Evolutionary conservation across 2,797 vertebrate genomes (phyloP).

Genomic region (Muscicapa striata): DNA sequence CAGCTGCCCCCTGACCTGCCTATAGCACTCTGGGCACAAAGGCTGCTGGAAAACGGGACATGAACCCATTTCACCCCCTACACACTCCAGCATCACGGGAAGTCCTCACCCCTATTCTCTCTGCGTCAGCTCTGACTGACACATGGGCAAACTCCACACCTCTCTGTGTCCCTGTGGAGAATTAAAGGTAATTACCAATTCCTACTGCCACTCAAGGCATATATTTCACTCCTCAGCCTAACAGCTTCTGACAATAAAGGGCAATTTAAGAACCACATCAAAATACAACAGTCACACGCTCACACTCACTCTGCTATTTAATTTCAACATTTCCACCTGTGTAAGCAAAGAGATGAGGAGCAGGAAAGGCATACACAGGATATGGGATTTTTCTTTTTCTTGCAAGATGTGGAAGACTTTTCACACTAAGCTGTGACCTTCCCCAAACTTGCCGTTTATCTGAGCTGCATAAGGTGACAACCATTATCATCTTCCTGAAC

Average conservation of each 20-base stretch:
- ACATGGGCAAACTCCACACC: background rate
- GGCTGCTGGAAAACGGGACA: background rate
- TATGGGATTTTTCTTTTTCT: background rate
- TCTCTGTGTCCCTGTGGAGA: background rate
- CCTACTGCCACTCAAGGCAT: background rate
- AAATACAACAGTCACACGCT: background rate
- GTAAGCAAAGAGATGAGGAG: background rate
- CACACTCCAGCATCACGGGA: fast-evolving
- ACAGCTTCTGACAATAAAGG: conserved; percentile 56
- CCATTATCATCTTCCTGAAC: background rate
- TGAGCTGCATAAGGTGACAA: conserved; percentile 12
- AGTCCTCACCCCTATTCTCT: background rate
- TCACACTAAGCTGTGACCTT: background rate
- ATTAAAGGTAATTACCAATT: conserved; percentile 25
- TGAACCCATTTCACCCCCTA: background rate
- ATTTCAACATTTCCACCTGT: background rate
- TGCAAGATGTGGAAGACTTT: background rate
- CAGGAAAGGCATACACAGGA: background rate
- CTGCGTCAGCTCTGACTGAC: fast-evolving
- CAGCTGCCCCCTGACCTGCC: background rate
- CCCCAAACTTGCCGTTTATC: conserved; percentile 14
- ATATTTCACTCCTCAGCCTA: conserved; percentile 15
- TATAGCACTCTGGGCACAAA: fast-evolving
- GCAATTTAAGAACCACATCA: conserved; percentile 27
- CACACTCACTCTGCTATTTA: background rate